Base-by-base conservation (phyloP, 2,888 invertebrate genomes). In the Agonopterix alstromeriana region DNA sequence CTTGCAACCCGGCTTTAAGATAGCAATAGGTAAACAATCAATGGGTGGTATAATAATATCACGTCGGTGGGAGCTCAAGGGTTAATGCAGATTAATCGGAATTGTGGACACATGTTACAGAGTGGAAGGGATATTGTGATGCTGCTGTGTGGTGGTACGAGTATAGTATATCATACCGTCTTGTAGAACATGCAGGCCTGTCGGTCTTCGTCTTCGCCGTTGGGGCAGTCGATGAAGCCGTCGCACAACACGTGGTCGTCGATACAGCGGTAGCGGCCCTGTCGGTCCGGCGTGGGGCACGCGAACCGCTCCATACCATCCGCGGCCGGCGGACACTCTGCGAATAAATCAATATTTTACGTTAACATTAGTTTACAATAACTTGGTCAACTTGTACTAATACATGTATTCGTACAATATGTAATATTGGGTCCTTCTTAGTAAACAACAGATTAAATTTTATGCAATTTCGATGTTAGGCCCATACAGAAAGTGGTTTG, bases 181-280 rank as follows among this genome's bases (percentile, higher is more conserved):
- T 97, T 97, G 82, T 97, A 97, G 90, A 97, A 97, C 97, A 97
- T 97, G 91, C 97, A 97, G 67, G 95, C 94, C 82, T 95, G 95
- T 72, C 97, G 90, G 76, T 97, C 96, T 79, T 97, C 97, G 78
- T 97, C 97, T 82, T 97, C 97, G 53, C 95, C 96, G 63, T 93
- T 93, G 53, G 97, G 97, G 84, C 97, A 97, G 91, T 97, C 97
- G 77, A 96, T 94, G 90, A 97, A 97, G 57, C 97, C 97, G 83
- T 97, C 97, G 84, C 97, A 97, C 49, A 97, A 91, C 63, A 96
- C 96, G 84, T 97, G 97, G 89, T 97, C 97, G 84, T 97, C 97
- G 90, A 97, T 97, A 90, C 97, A 97, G 67, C 96, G 94, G 89
- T 97, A 98, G 69, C 97, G 93, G 55, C 97, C 97, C 90, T 96